Evolutionary conservation across 2,888 invertebrate genomes (phyloP), one percentile per base, ranked within the genome.

Genomic region (Portevinia maculata): DNA sequence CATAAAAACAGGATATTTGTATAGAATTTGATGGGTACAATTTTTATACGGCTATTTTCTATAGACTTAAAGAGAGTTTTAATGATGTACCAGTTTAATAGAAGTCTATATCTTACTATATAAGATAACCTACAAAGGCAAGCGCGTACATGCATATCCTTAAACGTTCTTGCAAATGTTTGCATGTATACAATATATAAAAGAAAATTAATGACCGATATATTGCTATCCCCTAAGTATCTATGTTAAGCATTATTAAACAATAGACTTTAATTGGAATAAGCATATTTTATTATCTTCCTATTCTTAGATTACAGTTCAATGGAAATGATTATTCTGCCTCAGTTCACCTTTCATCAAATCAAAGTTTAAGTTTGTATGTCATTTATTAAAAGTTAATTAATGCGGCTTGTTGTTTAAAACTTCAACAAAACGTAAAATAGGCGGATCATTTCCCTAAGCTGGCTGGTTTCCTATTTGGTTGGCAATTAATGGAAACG

Each of bases 381-480:
- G 57, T 21, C 55, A 52, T 59, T 52, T 32, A 44, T 65, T 73
- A 41, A 24, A 32, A 59, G 52, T 67, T 79, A 53, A 60, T 62
- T 73, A 55, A 65, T 65, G 37, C 24, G 39, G 52, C 52, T 73
- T 65, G 73, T 73, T 73, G 73, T 59, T 79, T 53, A 67, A 73
- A 24, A 39, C 39, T 32, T 59, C 44, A n/a, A 41, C 44, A 17
- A 34, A 57, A 21, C 32, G 21, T 34, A 19, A 50, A 69, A 37
- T 5, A n/a, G 53, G 32, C 24, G 28, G 6, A 9, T 32, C 13
- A 4, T 34, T 24, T 7, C 7, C 6, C 24, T 48, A n/a, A 30
- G 8, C 15, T 41, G 32, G 34, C 19, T 17, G 1, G 44, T 53
- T n/a, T 34, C 24, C 39, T 48, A 73, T 50, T 59, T 71, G 41